Conservation (phyloP, 2,797 vertebrate species). For the Gila robusta region DNA sequence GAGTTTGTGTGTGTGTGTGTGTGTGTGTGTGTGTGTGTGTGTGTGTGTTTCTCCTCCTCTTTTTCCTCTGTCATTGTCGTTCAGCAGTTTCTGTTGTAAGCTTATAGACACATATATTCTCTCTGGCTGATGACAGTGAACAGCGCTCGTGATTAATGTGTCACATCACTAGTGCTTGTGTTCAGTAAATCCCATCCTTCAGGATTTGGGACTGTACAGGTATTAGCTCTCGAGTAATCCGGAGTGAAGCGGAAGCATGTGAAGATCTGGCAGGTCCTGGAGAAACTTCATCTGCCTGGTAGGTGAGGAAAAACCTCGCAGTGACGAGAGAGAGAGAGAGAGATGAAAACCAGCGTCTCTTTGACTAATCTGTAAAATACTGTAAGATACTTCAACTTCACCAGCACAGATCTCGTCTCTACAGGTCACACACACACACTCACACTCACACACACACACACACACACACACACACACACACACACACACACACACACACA, state of each 20-base stretch:
- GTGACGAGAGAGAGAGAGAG: constrained; percentile 65
- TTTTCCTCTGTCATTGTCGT: constrained; percentile 76
- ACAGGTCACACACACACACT: constrained; percentile 1
- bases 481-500: too few relatives aligned
- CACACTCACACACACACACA: too few relatives aligned
- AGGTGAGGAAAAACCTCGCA: constrained; percentile 78
- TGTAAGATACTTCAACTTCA: constrained; percentile 24
- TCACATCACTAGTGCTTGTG: constrained; percentile 92
- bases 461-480: too few relatives aligned
- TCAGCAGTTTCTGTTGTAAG: constrained; percentile 72
- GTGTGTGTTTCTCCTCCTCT: constrained; percentile 57
- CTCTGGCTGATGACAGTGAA: constrained; percentile 73
- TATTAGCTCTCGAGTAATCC: constrained; percentile 99
- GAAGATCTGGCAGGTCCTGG: constrained; percentile 95
- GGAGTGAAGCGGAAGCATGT: constrained; percentile 91
- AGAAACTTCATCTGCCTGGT: constrained; percentile 92
- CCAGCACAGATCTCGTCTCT: constrained; percentile 50
- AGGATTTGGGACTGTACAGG: constrained; percentile 98
- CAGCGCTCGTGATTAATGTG: constrained; percentile 90
- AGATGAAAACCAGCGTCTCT: constrained; percentile 46
- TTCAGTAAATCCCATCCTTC: constrained; percentile 99
- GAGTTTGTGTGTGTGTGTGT: constrained; percentile 36
- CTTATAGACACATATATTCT: constrained; percentile 69
- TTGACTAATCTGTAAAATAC: constrained; percentile 70
- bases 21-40: constrained; percentile 40